Base-by-base conservation (phyloP, 2,797 vertebrate genomes). In the Syndactyla subalaris region DNA sequence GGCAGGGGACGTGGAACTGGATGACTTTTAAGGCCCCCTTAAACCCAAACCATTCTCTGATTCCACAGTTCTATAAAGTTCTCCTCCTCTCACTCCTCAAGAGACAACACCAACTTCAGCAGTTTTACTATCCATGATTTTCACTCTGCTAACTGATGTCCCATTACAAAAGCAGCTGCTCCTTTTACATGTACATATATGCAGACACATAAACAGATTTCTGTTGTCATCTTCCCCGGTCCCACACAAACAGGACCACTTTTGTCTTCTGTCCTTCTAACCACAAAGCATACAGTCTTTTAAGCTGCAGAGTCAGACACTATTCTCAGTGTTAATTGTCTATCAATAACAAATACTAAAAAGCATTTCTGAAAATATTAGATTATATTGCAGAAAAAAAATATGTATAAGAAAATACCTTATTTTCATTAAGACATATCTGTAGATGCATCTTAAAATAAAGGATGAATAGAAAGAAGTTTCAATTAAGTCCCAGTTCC, bases 341-440 rank as follows among this genome's bases (percentile, higher is more conserved):
- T 89, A 51, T 51, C 80, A 88, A 62, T 91, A 62, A 34, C 85
- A 92, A 70, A 93, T 61, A 92, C 30, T 72, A 46, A 52, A 74
- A 63, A 81, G 14, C 67, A 76, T 48, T 90, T 79, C 30, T 86
- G 22, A 39, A 84, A 24, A 87, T 70, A 93, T 54, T 34, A 90
- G 51, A 88, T 71, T 92, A 75, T 24, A 39, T 68, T 86, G 38
- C 21, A 95, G 45, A 51, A 76, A 96, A 89, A 80, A 65, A 54
- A 65, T 38, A 72, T 32, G 57, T 43, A 82, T 14, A 84, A 27
- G 63, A 54, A 92, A 89, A 88, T 30, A 51, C 2, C 8, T 7
- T 59, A 36, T 92, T 92, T 94, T 95, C 72, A 76, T 62, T 78
- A 67, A 67, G n/a, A 84, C 3, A 22, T 39, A 81, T 54, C 92